Evolutionary conservation across 2,797 vertebrate species (phyloP), one percentile per base, ranked within the genome.

Genomic region (Hyperoplus lanceolatus): DNA sequence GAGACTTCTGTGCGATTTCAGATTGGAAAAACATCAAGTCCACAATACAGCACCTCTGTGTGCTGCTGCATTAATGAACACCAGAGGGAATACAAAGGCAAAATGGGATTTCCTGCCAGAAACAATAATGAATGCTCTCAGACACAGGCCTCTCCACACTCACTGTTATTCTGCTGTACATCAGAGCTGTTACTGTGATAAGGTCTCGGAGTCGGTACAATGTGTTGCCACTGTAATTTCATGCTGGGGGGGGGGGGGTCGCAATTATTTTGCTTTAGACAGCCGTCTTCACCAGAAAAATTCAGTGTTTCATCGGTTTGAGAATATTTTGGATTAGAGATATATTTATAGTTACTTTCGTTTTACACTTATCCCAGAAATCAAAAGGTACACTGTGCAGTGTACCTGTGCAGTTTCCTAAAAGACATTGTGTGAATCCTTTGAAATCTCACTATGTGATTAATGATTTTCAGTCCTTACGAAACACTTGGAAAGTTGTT

Each of bases 1-100:
- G 18, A 73, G 29, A 74, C 15, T 54, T 48, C 63, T 43, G 2
- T 9, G 29, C 3, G 53, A 53, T 43, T 48, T 54, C 29, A 42
- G 72, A 68, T 16, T 58, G 36, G 12, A 61, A 49, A 60, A 72
- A 53, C 41, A 70, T 15, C 0, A 21, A 53, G 53, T 41, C 65
- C 46, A 70, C 36, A 75, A 64, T 42, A 72, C 65, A 55, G 53
- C 58, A 68, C 21, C 54, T 68, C 42, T 60, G 43, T 70, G 64
- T 72, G 70, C 65, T 0, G 12, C 69, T 81, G 29, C 29, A 0
- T 72, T 92, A 91, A 91, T 84, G 82, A 92, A 81, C 70, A 83
- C 89, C 78, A 18, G 41, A 58, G 88, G 84, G 86, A 91, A 80
- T 70, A 85, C 50, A 66, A 42, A 48, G 66, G 71, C 64, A 61